These are phyloP conservation scores for Datnioides undecimradiatus DNA, from an alignment of 2,113 vertebrate species.

Conservation along the genomic window DNA sequence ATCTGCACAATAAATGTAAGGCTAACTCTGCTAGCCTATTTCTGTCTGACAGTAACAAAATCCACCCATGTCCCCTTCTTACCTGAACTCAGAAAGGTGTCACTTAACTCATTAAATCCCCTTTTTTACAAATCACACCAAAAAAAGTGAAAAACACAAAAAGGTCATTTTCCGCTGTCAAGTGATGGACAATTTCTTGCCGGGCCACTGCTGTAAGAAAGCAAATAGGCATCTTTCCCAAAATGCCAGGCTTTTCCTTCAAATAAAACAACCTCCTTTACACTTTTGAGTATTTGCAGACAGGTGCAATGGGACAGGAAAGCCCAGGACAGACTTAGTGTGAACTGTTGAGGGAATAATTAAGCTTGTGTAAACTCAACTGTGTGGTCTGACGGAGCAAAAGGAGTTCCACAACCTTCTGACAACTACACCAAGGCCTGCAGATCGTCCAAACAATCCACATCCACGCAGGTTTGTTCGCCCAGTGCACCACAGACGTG, in stretches of 20 bases:
- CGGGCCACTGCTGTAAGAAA: not conserved
- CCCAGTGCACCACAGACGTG: not conserved
- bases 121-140: too few species aligned
- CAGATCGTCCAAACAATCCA: slow-evolving; percentile 43
- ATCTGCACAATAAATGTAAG: too few species aligned
- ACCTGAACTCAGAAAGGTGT: too few species aligned
- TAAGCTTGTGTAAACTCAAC: slow-evolving; percentile 67
- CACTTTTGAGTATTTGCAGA: slow-evolving; percentile 32
- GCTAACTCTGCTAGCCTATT: too few species aligned
- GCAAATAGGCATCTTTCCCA: slow-evolving; percentile 2
- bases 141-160: not conserved
- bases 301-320: slow-evolving; percentile 53
- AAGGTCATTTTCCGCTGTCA: not conserved
- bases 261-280: slow-evolving; percentile 20
- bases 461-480: not conserved
- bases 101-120: too few species aligned
- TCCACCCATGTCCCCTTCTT: too few species aligned
- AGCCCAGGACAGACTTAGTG: slow-evolving; percentile 18
- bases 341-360: slow-evolving; percentile 45
- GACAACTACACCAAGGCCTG: slow-evolving; percentile 44
- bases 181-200: not conserved
- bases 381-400: slow-evolving; percentile 65
- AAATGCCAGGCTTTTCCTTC: slow-evolving; percentile 7
- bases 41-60: too few species aligned
- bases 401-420: slow-evolving; percentile 36